Evolutionary conservation across 2,888 invertebrate genomes (phyloP).

Genomic region (Drosophila monieri): DNA sequence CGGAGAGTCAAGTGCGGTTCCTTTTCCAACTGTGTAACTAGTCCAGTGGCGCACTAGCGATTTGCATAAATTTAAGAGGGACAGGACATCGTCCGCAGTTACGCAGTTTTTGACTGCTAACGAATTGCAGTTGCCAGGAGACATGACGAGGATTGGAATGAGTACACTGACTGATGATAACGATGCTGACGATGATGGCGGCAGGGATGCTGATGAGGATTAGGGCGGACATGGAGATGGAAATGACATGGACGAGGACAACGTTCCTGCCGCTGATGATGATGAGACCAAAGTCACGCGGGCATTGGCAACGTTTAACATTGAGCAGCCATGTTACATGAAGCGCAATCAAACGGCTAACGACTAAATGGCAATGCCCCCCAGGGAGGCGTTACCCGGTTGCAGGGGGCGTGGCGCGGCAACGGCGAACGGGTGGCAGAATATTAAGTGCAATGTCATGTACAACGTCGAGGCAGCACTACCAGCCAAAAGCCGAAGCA

Average conservation of each 20-base stretch:
- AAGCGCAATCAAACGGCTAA: slow-evolving; percentile 74
- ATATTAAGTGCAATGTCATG: slow-evolving; percentile 52
- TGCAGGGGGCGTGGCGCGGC: slow-evolving; percentile 11
- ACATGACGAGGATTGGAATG: slow-evolving; percentile 44
- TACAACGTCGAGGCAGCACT: slow-evolving; percentile 31
- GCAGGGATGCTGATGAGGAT: slow-evolving; percentile 4
- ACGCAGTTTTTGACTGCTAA: slow-evolving; percentile 71
- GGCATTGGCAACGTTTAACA: slow-evolving; percentile 71
- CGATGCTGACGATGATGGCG: slow-evolving; percentile 23
- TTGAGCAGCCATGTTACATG: slow-evolving; percentile 74
- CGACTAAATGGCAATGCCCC: slow-evolving; percentile 73
- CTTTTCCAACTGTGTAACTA: slow-evolving; percentile 2
- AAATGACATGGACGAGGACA: slow-evolving; percentile 10
- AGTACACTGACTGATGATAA: slow-evolving; percentile 29
- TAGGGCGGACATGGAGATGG: background rate
- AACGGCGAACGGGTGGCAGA: slow-evolving; percentile 32
- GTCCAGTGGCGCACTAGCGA: slow-evolving; percentile 56
- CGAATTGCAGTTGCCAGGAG: slow-evolving; percentile 63
- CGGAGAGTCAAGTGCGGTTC: background rate
- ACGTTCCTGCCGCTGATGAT: slow-evolving; percentile 33
- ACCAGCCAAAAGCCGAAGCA: slow-evolving; percentile 18
- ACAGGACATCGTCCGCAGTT: slow-evolving; percentile 44
- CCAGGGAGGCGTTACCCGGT: slow-evolving; percentile 24
- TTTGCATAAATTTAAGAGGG: slow-evolving; percentile 73
- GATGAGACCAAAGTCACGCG: slow-evolving; percentile 68